Evolutionary conservation across 2,888 invertebrate species (phyloP), one percentile per base, ranked within the genome.

Genomic region (Apotomis betuletana): DNA sequence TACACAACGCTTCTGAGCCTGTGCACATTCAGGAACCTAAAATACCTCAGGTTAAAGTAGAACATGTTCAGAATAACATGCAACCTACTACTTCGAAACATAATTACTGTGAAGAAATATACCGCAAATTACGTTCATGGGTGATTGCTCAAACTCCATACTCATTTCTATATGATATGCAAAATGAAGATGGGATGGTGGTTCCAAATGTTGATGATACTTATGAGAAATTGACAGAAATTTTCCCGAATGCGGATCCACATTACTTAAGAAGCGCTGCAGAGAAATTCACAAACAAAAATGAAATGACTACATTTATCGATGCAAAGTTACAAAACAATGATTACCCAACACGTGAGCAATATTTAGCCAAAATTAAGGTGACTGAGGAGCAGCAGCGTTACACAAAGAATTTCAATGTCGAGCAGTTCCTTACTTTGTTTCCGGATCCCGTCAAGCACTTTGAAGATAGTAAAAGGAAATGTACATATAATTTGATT

Each of bases 221-320:
- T 5, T 59, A 59, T 8, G 59, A 59, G 59, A 6, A n/a, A 38
- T 27, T 59, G 3, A 59, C 41, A 8, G 41, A 5, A 38, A 41
- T 59, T 41, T 59, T 59, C 41, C 59, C 59, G n/a, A 59, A 59
- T 8, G 59, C 41, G 12, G 59, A 59, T 13, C 59, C 59, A 13
- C 41, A 59, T 8, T 59, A 59, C 38, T 41, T 59, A 6, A 59
- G 59, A 41, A 59, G 4, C 41, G 8, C 59, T 3, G 59, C 59
- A 9, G 59, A 59, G 38, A 41, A 8, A 12, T 59, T 59, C 8
- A n/a, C 3, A 41, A 41, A 5, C 3, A 38, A 41, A 36, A 13
- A 59, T 10, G 59, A 41, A 1, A 12, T 59, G 12, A 41, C 6
- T 9, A 41, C 6, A 8, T 59, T 59, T 8, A 10, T 59, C 41